Percentiles rank a stretch among this genome's conserved stretches.
Conservation (phyloP, 2,113 vertebrate genomes). For the Tamias sibiricus region DNA sequence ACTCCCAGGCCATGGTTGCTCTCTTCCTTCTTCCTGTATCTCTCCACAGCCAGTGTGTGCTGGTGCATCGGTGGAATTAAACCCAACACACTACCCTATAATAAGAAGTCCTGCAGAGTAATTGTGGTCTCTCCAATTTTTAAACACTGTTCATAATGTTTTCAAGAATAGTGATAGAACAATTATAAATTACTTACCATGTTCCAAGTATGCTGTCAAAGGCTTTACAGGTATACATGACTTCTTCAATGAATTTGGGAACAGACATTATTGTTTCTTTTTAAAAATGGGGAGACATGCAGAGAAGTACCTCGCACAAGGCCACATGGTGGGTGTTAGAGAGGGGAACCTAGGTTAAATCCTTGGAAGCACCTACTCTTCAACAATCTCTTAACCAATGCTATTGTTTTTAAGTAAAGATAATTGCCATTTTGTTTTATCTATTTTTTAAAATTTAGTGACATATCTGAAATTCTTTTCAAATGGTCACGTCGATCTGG, state of each 20-base stretch:
- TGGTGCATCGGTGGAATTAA: neutral
- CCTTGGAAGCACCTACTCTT: neutral
- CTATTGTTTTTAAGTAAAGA: neutral
- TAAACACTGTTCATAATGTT: neutral
- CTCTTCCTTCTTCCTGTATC: neutral
- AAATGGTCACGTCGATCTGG: neutral
- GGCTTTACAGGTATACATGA: neutral
- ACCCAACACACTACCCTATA: rapidly evolving
- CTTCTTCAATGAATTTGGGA: neutral
- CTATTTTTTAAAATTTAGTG: neutral
- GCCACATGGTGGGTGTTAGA: neutral
- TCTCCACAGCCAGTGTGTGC: neutral
- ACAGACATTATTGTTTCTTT: neutral
- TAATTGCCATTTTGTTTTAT: neutral
- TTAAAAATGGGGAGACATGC: neutral
- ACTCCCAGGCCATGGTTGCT: neutral
- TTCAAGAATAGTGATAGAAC: neutral
- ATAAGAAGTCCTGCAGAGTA: neutral
- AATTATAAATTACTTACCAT: neutral
- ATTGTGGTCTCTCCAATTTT: neutral
- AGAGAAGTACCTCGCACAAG: neutral
- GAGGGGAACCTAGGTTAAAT: neutral
- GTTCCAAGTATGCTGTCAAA: neutral
- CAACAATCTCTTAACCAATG: neutral
- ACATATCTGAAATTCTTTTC: neutral